Evolutionary conservation across 2,888 invertebrate species (phyloP).

Genomic region (Folsomia candida): DNA sequence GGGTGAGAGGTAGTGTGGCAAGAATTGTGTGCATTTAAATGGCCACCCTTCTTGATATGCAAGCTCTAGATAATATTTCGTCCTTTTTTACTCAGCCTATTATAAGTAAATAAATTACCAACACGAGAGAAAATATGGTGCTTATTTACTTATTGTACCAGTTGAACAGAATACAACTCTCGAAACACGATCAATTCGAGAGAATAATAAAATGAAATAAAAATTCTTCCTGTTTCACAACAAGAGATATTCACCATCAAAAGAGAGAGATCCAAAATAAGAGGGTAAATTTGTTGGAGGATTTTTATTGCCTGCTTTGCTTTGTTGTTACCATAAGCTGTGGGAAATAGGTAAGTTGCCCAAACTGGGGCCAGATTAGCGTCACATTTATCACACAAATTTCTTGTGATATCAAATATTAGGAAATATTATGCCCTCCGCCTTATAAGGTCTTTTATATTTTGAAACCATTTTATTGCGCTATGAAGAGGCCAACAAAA

Average conservation of each 20-base stretch:
- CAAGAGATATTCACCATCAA: not conserved
- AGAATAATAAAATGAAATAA: not conserved
- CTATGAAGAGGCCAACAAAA: too few relatives aligned
- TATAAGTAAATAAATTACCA: too few relatives aligned
- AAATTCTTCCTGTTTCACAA: not conserved
- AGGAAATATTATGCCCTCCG: not conserved
- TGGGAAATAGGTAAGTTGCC: constrained; percentile 8
- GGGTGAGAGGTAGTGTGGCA: too few relatives aligned
- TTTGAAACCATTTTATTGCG: too few relatives aligned
- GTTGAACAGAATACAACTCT: not conserved
- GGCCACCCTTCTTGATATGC: too few relatives aligned
- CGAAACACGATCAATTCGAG: not conserved
- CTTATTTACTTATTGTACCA: not conserved
- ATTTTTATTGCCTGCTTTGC: constrained; percentile 12
- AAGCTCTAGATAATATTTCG: too few relatives aligned
- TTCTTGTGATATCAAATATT: constrained; percentile 3
- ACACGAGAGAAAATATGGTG: not conserved
- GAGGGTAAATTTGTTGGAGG: constrained; percentile 8
- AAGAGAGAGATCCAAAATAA: not conserved
- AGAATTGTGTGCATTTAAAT: too few relatives aligned
- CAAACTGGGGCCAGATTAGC: constrained; percentile 13
- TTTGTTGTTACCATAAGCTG: not conserved
- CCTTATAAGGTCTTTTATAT: constrained; percentile 6
- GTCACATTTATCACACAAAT: constrained; percentile 13
- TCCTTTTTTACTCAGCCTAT: too few relatives aligned